Percentiles rank a stretch among this genome's conserved stretches.
phyloP scores from a whole-genome alignment of 2,888 invertebrate genomes.

The Sepiola atlantica region DNA sequence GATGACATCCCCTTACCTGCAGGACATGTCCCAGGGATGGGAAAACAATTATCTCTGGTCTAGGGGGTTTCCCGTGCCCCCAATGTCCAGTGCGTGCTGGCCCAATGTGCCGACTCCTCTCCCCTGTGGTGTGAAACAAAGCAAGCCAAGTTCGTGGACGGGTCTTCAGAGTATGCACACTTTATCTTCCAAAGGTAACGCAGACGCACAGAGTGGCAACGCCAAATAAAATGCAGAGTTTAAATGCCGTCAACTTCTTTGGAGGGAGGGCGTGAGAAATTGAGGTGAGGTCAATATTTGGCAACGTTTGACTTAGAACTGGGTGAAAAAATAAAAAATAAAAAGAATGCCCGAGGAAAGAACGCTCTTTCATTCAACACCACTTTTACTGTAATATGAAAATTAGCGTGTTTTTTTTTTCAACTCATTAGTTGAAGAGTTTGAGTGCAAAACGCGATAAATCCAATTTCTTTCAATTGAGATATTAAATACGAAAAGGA shows the following conservation, averaged over 20 bases:
- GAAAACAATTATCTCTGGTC: conserved; percentile 43
- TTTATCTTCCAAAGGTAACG: not conserved
- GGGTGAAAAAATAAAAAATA: no score
- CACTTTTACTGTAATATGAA: no score
- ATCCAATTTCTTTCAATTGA: no score
- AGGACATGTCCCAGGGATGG: conserved; percentile 37
- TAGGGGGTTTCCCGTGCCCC: conserved; percentile 1
- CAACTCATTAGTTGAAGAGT: no score
- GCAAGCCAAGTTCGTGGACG: conserved; percentile 37
- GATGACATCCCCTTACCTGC: conserved; percentile 43
- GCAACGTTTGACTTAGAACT: no score
- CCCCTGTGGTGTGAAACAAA: conserved; percentile 36
- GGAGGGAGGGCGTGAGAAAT: not conserved
- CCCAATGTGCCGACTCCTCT: conserved; percentile 34
- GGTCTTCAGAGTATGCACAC: conserved; percentile 40
- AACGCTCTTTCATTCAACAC: no score
- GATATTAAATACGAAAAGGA: no score
- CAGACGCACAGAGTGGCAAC: not conserved
- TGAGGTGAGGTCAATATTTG: not conserved
- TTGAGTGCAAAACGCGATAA: no score
- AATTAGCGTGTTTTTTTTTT: no score
- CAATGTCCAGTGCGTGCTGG: conserved; percentile 4
- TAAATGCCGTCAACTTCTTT: not conserved
- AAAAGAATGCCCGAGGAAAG: no score
- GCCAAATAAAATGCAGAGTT: not conserved